phyloP scores from a whole-genome alignment of 2,113 vertebrate species.

The Pseudorhombus dupliciocellatus region DNA sequence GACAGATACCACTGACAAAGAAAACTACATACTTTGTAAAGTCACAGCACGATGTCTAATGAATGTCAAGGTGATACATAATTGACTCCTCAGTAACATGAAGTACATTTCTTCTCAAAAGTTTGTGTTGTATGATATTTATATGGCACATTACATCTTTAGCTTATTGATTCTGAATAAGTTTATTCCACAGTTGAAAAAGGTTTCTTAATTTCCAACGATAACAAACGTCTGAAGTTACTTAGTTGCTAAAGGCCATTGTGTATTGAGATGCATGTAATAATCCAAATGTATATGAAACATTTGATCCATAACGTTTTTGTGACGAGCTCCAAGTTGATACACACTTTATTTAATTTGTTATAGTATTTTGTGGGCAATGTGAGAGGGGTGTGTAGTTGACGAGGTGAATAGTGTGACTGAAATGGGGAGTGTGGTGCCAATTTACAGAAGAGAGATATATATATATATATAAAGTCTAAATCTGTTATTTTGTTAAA shows the following conservation, averaged over 20 bases:
- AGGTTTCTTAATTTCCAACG: background rate
- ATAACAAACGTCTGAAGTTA: constrained; percentile 2
- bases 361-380: background rate
- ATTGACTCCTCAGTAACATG: background rate
- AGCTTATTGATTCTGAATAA: background rate
- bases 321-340: constrained; percentile 19
- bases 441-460: constrained; percentile 11
- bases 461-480: background rate
- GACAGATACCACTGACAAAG: too few species aligned
- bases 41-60: background rate
- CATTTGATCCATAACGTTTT: background rate
- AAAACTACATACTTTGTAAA: background rate
- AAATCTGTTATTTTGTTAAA: background rate
- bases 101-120: background rate
- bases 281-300: constrained; percentile 14
- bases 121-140: background rate
- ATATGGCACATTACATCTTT: background rate
- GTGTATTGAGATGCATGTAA: constrained; percentile 11
- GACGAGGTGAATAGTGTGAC: constrained; percentile 1
- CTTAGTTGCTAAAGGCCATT: constrained; percentile 34
- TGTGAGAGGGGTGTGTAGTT: background rate
- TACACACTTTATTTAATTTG: constrained; percentile 25
- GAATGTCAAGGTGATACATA: constrained; percentile 1
- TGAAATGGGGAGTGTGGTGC: constrained; percentile 25
- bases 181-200: constrained; percentile 9